Conservation (phyloP, 2,888 invertebrate genomes). For the Tiphia femorata region DNA sequence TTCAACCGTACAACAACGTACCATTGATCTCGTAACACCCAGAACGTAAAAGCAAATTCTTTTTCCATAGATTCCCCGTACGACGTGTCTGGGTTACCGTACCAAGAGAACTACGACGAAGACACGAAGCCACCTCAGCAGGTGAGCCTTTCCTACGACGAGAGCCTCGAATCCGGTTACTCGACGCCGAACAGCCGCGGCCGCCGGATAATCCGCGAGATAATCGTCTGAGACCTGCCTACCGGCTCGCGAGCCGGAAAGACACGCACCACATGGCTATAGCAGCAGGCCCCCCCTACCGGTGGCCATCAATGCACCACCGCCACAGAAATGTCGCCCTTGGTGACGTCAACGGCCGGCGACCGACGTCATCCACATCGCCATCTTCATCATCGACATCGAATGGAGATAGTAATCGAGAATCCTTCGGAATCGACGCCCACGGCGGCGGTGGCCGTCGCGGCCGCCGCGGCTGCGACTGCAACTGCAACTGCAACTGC, state of each 20-base stretch:
- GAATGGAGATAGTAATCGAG: conserved; percentile 66
- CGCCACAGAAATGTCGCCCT: too few species aligned
- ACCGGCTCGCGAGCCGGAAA: conserved; percentile 67
- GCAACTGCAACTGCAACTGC: too few species aligned
- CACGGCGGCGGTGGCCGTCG: neutral
- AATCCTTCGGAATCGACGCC: conserved; percentile 49
- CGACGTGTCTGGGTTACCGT: conserved; percentile 93
- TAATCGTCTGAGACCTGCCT: conserved; percentile 82
- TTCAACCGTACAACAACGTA: neutral
- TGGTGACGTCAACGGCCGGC: conserved; percentile 24
- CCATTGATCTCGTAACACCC: conserved; percentile 16
- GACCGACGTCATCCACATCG: conserved; percentile 31
- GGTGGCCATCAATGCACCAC: conserved; percentile 45
- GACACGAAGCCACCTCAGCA: conserved; percentile 90
- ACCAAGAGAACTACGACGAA: conserved; percentile 81
- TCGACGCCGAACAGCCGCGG: conserved; percentile 94
- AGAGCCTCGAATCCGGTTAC: conserved; percentile 93
- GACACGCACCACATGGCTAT: conserved; percentile 67
- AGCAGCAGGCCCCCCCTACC: conserved; percentile 64
- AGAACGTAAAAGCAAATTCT: conserved; percentile 13
- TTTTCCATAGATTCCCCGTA: conserved; percentile 86
- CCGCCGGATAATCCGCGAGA: conserved; percentile 92
- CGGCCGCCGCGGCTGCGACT: conserved; percentile 1
- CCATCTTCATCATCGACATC: conserved; percentile 42
- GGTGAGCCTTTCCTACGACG: conserved; percentile 91